These are phyloP conservation scores for Argentina silus DNA, from an alignment of 2,797 vertebrate species.

Conservation along the genomic window DNA sequence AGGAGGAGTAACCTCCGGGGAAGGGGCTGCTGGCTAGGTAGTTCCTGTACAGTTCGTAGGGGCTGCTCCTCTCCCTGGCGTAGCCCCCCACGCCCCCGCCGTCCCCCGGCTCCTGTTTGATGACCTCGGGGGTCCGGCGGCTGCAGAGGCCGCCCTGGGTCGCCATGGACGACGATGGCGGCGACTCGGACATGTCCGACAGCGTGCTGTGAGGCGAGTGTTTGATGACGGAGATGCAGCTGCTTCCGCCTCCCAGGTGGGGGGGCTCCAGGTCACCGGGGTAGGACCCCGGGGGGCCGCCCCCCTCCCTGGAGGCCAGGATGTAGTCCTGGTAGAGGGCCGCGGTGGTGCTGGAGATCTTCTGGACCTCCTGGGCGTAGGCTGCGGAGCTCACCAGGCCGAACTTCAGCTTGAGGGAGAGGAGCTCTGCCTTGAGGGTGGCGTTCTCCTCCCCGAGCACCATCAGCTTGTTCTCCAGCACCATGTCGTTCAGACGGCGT, in stretches of 20 bases:
- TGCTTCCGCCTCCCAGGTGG: conserved; percentile 76
- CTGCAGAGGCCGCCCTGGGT: conserved; percentile 74
- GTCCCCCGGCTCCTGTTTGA: conserved; percentile 89
- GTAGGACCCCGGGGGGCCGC: conserved; percentile 70
- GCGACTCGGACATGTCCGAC: conserved; percentile 79
- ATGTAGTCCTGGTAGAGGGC: conserved; percentile 85
- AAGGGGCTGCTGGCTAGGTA: conserved; percentile 79
- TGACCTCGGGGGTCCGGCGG: conserved; percentile 77
- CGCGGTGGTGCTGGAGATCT: conserved; percentile 78
- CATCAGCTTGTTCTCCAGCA: conserved; percentile 94
- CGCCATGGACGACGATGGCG: conserved; percentile 60
- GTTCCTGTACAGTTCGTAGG: conserved; percentile 84
- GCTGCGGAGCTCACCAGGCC: conserved; percentile 88
- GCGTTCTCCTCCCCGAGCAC: conserved; percentile 94
- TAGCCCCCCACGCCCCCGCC: conserved; percentile 70
- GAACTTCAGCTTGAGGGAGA: conserved; percentile 91
- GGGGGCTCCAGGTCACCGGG: conserved; percentile 78
- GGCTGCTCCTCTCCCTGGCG: conserved; percentile 77
- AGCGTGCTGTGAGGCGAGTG: conserved; percentile 88
- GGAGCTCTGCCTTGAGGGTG: conserved; percentile 89
- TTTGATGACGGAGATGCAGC: conserved; percentile 95
- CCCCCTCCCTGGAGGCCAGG: conserved; percentile 47
- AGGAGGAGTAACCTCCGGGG: conserved; percentile 76
- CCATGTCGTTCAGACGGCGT: conserved; percentile 93
- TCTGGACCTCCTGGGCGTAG: conserved; percentile 91